phyloP scores from a whole-genome alignment of 2,888 invertebrate genomes.

The Amphipyra tragopoginis region DNA sequence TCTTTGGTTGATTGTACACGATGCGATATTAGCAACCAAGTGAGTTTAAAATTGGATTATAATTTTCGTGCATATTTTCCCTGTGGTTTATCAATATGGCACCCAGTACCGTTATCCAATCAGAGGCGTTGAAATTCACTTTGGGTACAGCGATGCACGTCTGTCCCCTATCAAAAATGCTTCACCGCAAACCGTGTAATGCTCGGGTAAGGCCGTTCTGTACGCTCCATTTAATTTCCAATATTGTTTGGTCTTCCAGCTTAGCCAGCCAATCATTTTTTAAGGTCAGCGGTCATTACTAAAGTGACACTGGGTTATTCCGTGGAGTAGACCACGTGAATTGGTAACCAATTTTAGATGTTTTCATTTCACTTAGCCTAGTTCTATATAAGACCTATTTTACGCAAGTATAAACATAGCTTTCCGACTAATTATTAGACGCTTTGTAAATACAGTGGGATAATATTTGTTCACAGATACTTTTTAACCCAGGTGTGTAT shows the following conservation, averaged over 20 bases:
- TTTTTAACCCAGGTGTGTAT: constrained; percentile 8
- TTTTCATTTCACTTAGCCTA: neutral
- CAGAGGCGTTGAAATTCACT: constrained; percentile 70
- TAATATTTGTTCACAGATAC: neutral
- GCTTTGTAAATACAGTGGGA: neutral
- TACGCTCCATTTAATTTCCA: constrained; percentile 76
- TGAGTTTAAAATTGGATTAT: constrained; percentile 12
- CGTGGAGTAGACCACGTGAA: neutral
- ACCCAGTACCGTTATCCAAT: constrained; percentile 80
- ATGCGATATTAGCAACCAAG: too few species aligned
- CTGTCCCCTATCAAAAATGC: constrained; percentile 70
- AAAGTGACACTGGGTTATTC: constrained; percentile 13
- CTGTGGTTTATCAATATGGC: constrained; percentile 67
- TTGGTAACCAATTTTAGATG: neutral
- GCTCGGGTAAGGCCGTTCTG: constrained; percentile 66
- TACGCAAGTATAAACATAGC: too few species aligned
- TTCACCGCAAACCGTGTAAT: constrained; percentile 79
- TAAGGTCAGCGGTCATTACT: constrained; percentile 43
- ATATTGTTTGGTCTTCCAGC: constrained; percentile 53
- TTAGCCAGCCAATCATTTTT: constrained; percentile 47
- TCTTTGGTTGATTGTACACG: too few species aligned
- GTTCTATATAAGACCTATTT: neutral
- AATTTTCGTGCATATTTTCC: constrained; percentile 58
- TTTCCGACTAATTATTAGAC: neutral
- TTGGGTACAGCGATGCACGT: constrained; percentile 77